Conservation (phyloP, 2,888 invertebrate species). For the Sepioteuthis lessoniana region DNA sequence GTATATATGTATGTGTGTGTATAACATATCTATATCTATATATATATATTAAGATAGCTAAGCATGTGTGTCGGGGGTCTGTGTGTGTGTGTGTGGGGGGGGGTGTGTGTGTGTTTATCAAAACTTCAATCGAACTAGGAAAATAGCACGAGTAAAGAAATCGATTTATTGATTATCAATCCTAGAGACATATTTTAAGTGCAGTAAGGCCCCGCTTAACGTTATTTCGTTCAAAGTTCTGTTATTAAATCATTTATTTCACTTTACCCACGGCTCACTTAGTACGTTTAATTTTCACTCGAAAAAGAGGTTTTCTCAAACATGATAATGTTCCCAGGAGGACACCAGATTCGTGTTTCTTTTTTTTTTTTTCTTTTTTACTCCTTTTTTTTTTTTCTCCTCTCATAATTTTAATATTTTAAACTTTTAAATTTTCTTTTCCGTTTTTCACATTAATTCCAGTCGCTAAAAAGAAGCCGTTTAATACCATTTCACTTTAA, state of each 20-base stretch:
- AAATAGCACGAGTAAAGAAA: not conserved
- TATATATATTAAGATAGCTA: too few species aligned
- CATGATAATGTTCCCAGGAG: not conserved
- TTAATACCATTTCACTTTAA: not conserved
- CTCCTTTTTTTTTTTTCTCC: too few species aligned
- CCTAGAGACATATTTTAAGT: not conserved
- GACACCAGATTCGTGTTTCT: not conserved
- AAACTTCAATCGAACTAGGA: not conserved
- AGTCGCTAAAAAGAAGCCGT: not conserved
- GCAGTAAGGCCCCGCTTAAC: not conserved
- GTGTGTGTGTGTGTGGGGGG: too few species aligned
- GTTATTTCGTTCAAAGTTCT: not conserved
- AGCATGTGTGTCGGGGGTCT: too few species aligned
- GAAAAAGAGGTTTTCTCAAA: not conserved
- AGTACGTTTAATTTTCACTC: not conserved
- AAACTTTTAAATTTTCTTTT: not conserved
- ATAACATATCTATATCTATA: too few species aligned
- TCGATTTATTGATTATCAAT: not conserved
- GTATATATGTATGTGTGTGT: too few species aligned
- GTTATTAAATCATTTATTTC: constrained; percentile 4
- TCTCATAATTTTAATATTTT: not conserved
- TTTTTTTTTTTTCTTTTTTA: not conserved
- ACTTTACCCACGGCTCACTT: not conserved
- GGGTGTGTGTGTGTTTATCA: too few species aligned
- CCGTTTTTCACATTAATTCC: not conserved